A percentile compares a stretch with the other conserved stretches of the same genome.
Conservation (phyloP, 2,888 invertebrate genomes). For the Rhabditoides inermis region DNA sequence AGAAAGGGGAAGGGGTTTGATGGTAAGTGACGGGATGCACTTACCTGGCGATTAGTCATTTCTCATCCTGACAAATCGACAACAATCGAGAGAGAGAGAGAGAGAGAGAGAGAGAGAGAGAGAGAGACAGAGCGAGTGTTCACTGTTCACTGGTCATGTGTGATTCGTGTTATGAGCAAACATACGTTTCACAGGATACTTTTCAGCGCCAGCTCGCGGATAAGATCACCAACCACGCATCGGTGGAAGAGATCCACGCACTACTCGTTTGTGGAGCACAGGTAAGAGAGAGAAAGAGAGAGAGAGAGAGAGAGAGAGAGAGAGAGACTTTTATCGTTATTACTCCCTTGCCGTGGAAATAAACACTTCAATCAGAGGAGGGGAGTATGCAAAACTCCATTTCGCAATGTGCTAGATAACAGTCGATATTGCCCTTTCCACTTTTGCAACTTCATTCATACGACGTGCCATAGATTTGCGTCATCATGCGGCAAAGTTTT, state of each 20-base stretch:
- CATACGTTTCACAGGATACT: constrained; percentile 58
- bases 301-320: too few species aligned
- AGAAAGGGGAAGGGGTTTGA: background rate
- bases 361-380: too few species aligned
- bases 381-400: too few species aligned
- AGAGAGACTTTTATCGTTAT: too few species aligned
- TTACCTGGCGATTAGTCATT: constrained; percentile 52
- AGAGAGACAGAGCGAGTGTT: background rate
- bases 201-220: constrained; percentile 72
- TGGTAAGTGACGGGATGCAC: too few species aligned
- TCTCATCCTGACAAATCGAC: constrained; percentile 62
- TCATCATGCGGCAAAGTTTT: too few species aligned
- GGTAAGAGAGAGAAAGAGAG: too few species aligned
- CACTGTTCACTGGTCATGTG: background rate
- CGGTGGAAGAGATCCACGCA: constrained; percentile 76
- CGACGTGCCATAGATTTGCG: too few species aligned
- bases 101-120: background rate
- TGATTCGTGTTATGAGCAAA: background rate
- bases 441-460: too few species aligned
- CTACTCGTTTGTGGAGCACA: constrained; percentile 76
- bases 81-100: background rate
- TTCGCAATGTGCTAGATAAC: too few species aligned
- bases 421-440: too few species aligned
- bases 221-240: constrained; percentile 77
- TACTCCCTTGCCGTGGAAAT: too few species aligned